Evolutionary conservation across 2,888 invertebrate genomes (phyloP).

Genomic region (Heterodera filipjevi): DNA sequence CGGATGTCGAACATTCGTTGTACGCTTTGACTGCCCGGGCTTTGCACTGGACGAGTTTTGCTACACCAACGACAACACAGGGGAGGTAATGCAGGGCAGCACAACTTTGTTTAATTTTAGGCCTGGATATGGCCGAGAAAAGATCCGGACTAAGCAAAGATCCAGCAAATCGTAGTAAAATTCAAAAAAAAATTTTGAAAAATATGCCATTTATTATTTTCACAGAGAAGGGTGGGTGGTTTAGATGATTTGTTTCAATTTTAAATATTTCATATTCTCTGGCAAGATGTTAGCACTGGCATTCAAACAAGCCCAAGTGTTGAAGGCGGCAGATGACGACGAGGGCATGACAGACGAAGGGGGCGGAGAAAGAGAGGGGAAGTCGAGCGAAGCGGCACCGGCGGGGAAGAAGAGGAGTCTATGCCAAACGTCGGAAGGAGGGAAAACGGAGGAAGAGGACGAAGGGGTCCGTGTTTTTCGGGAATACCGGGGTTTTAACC

Average conservation of each 20-base stretch:
- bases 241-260: too few species aligned
- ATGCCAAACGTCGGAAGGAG: neutral
- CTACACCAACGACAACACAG: slow-evolving; percentile 13
- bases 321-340: neutral
- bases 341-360: neutral
- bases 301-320: neutral
- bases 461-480: too few species aligned
- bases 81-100: neutral
- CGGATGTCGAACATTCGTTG: neutral
- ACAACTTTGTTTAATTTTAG: too few species aligned
- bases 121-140: too few species aligned
- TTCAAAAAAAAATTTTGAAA: too few species aligned
- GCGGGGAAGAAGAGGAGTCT: neutral
- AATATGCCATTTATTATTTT: too few species aligned
- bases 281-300: neutral
- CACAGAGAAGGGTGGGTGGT: too few species aligned
- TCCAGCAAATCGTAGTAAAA: too few species aligned
- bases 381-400: neutral
- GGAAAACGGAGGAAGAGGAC: neutral
- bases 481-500: too few species aligned
- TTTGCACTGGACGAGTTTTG: slow-evolving; percentile 14
- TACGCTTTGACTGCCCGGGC: slow-evolving; percentile 21
- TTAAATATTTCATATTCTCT: neutral
- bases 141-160: too few species aligned
- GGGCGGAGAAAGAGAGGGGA: neutral